Conservation (phyloP, 2,888 invertebrate species). For the Limenitis camilla region DNA sequence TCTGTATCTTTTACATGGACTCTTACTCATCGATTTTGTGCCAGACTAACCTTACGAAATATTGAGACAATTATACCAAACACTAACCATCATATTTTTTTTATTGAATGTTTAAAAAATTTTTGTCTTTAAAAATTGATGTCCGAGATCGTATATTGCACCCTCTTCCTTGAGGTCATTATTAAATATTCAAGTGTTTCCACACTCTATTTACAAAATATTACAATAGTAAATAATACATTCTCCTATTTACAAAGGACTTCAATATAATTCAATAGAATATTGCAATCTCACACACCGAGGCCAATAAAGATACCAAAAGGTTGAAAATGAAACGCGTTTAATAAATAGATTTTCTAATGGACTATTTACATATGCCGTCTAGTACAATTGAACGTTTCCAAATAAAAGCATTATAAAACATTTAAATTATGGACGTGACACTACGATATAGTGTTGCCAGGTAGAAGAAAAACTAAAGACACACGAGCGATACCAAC, state of each 20-base stretch:
- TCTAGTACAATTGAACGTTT: slow-evolving; percentile 3
- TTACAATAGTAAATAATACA: slow-evolving; percentile 35
- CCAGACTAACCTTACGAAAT: not conserved
- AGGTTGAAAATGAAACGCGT: slow-evolving; percentile 26
- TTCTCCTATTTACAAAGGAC: slow-evolving; percentile 45
- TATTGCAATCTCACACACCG: slow-evolving; percentile 5
- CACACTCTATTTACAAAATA: slow-evolving; percentile 38
- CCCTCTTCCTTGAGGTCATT: slow-evolving; percentile 7
- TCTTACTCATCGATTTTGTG: slow-evolving; percentile 1
- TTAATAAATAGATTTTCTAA: slow-evolving; percentile 29
- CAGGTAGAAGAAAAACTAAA: no score
- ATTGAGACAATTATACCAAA: not conserved
- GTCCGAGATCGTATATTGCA: slow-evolving; percentile 25
- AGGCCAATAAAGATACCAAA: slow-evolving; percentile 29
- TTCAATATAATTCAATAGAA: slow-evolving; percentile 9
- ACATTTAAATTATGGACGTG: slow-evolving; percentile 13
- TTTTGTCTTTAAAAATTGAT: slow-evolving; percentile 12
- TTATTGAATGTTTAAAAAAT: no score
- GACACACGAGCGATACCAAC: not conserved
- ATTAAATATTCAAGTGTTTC: slow-evolving; percentile 26
- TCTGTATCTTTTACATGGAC: slow-evolving; percentile 41
- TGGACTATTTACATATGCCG: slow-evolving; percentile 31
- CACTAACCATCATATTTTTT: not conserved
- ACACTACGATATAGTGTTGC: slow-evolving; percentile 1
- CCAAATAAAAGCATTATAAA: slow-evolving; percentile 13